A percentile compares a stretch with the other conserved stretches of the same genome.
Conservation (phyloP, 2,888 invertebrate species). For the Mesopsocus fuscifrons region DNA sequence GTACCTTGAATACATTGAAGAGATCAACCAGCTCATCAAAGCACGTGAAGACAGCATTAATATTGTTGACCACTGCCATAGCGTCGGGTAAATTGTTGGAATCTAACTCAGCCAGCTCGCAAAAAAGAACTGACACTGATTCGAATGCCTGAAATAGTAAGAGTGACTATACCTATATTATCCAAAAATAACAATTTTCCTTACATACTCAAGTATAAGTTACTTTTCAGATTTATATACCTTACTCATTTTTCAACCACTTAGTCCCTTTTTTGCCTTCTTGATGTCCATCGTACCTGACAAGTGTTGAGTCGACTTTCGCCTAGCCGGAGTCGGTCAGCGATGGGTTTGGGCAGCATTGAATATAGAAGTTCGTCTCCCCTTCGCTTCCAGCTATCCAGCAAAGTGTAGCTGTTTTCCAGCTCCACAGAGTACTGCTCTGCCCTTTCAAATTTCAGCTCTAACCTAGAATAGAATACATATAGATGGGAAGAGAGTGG, state of each 20-base stretch:
- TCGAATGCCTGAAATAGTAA: constrained; percentile 50
- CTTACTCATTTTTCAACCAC: too few relatives aligned
- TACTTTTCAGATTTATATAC: too few relatives aligned
- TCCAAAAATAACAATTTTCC: constrained; percentile 16
- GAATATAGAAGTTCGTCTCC: constrained; percentile 77
- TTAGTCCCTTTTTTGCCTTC: too few relatives aligned
- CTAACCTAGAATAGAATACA: constrained; percentile 36
- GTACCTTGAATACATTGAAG: constrained; percentile 72
- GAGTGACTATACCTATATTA: constrained; percentile 16
- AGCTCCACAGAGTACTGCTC: constrained; percentile 60
- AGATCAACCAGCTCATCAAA: constrained; percentile 70
- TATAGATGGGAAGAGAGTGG: too few relatives aligned
- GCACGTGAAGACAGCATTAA: constrained; percentile 71
- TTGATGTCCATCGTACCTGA: constrained; percentile 32
- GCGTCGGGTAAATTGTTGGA: constrained; percentile 35
- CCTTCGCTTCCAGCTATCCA: constrained; percentile 69
- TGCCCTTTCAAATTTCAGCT: constrained; percentile 64
- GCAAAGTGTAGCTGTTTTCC: constrained; percentile 52
- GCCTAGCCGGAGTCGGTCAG: constrained; percentile 57
- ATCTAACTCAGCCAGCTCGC: constrained; percentile 40
- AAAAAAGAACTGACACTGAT: constrained; percentile 58
- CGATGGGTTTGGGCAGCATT: constrained; percentile 78
- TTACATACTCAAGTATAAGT: too few relatives aligned
- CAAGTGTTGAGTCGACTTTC: constrained; percentile 60
- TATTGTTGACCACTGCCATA: constrained; percentile 64